These are phyloP conservation scores for Hucho hucho DNA, from an alignment of 2,113 vertebrate genomes.

Conservation along the genomic window DNA sequence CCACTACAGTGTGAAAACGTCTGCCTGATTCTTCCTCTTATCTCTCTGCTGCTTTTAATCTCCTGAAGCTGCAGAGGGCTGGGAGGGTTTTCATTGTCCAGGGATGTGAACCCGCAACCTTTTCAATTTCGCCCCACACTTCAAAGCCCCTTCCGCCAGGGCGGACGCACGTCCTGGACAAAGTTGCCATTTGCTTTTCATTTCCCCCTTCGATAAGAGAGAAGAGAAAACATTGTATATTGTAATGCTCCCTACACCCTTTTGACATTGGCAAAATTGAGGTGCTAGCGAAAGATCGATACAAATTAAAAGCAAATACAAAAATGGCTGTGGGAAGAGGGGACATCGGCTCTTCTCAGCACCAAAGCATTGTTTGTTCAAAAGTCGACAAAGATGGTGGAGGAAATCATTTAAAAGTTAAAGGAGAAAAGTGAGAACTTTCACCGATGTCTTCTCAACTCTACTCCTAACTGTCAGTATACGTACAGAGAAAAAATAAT, in stretches of 20 bases:
- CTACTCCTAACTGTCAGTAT: background rate
- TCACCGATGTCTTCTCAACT: constrained; percentile 16
- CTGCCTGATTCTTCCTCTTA: constrained; percentile 70
- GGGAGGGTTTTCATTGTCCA: constrained; percentile 75
- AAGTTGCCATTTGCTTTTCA: constrained; percentile 84
- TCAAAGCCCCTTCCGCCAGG: constrained; percentile 74
- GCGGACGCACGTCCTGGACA: constrained; percentile 71
- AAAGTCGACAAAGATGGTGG: constrained; percentile 34
- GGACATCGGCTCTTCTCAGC: constrained; percentile 55
- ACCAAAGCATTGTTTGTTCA: constrained; percentile 61
- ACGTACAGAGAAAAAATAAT: too few species aligned
- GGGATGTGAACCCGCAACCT: constrained; percentile 78
- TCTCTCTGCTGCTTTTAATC: constrained; percentile 73
- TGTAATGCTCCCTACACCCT: constrained; percentile 78
- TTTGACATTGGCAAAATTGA: constrained; percentile 75
- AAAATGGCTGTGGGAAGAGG: constrained; percentile 48
- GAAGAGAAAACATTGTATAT: constrained; percentile 76
- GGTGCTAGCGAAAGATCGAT: constrained; percentile 72
- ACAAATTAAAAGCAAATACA: constrained; percentile 90
- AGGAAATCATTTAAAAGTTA: constrained; percentile 42
- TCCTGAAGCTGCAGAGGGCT: constrained; percentile 66
- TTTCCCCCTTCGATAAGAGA: constrained; percentile 72
- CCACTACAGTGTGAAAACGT: constrained; percentile 40
- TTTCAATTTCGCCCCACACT: constrained; percentile 76
- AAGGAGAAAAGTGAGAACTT: constrained; percentile 33